phyloP scores from a whole-genome alignment of 2,113 vertebrate species.

The Lycaon pictus region DNA sequence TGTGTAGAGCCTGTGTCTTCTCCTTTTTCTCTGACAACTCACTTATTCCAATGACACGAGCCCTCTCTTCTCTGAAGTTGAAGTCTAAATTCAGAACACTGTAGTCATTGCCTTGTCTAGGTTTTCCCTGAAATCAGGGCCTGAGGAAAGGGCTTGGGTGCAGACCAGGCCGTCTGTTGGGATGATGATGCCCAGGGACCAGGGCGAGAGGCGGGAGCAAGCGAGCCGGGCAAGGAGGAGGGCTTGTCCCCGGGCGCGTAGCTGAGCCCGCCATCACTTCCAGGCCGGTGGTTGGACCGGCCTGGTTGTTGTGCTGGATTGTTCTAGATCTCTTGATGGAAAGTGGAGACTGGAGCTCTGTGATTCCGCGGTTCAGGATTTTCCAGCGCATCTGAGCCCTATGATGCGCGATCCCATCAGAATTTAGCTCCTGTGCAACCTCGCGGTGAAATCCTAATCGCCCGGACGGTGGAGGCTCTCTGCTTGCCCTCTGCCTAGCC shows the following conservation, averaged over 20 bases:
- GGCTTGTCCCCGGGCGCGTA: background rate
- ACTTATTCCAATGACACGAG: background rate
- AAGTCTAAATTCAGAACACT: background rate
- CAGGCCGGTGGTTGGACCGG: no score
- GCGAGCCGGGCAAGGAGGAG: background rate
- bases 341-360: background rate
- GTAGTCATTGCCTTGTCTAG: background rate
- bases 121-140: background rate
- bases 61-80: background rate
- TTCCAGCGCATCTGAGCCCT: background rate
- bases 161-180: background rate
- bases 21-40: background rate
- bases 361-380: background rate
- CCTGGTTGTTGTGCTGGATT: background rate
- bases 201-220: no score
- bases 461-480: background rate
- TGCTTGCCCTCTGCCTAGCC: background rate
- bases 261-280: background rate
- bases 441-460: background rate
- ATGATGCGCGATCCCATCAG: background rate
- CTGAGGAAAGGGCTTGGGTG: background rate
- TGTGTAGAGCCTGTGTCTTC: background rate
- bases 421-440: background rate
- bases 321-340: background rate
- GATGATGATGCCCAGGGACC: background rate